phyloP scores from a whole-genome alignment of 2,113 vertebrate species.

The Copsychus sechellarum region DNA sequence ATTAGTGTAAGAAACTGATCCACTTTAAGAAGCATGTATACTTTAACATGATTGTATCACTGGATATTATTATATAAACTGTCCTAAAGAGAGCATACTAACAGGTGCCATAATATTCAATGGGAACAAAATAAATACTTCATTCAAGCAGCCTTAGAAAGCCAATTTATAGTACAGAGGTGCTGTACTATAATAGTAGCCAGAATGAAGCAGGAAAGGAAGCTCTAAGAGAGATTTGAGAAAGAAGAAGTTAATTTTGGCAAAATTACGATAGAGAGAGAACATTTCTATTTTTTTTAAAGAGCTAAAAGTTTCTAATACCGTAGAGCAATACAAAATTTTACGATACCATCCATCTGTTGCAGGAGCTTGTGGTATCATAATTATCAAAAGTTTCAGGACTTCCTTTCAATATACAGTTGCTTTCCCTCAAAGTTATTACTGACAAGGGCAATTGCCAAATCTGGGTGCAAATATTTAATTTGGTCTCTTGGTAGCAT shows the following conservation, averaged over 20 bases:
- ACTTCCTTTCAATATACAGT: conserved; percentile 1
- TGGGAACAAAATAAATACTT: neutral
- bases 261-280: neutral
- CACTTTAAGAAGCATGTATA: neutral
- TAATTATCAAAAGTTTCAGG: conserved; percentile 22
- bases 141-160: neutral
- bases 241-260: neutral
- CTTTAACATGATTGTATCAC: neutral
- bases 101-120: neutral
- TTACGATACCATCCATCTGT: neutral
- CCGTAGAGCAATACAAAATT: neutral
- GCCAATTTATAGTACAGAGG: neutral
- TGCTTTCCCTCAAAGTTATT: conserved; percentile 47
- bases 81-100: neutral
- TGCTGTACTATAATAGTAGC: neutral
- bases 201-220: neutral
- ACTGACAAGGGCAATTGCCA: neutral
- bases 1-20: neutral
- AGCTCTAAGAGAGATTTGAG: neutral
- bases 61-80: neutral
- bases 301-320: neutral
- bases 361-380: neutral
- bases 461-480: conserved; percentile 55
- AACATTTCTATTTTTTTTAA: neutral
- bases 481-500: conserved; percentile 55